Base-by-base conservation (phyloP, 1,140 invertebrate genomes). In the Tetramorium simillimum region DNA sequence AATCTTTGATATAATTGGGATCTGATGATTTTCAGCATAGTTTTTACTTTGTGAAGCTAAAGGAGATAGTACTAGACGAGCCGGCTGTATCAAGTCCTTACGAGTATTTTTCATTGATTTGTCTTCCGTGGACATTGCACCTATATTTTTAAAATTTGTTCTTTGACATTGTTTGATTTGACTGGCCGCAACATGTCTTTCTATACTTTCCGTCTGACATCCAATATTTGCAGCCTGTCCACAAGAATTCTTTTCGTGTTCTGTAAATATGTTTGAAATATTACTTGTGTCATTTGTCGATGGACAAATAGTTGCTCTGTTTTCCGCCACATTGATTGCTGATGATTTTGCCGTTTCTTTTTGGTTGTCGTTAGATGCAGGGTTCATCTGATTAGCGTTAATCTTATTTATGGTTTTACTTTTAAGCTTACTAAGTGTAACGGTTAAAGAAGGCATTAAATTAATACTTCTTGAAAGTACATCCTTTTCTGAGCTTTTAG, bases 31-130 rank as follows among this genome's bases (percentile, higher is more conserved):
- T 4, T 10, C 21, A 2, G 21, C 16, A 4, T 18, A 56, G 33
- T 65, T 78, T 14, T 87, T 86, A 10, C n/a, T 2, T 12, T 85
- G 69, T 2, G 37, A 3, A 12, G 18, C 14, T 51, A 1, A 28
- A 18, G 37, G 2, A 4, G 12, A 18, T 9, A 77, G 0, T 3
- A 3, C 49, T 16, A 78, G 46, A 33, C 89, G 93, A 0, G 94
- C 88, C 0, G 92, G 92, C 80, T 93, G 92, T 33, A 94, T 63
- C 0, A 94, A 80, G 60, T 88, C 70, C 18, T 92, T 93, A 33
- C 85, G 88, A 0, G 53, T 92, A 84, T 37, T 91, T 12, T 62
- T 40, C 46, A 89, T 69, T 0, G 89, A 80, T 51, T 51, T 86
- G 2, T 70, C 65, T 37, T 76, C 73, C 1, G 58, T 75, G 0